Evolutionary conservation across 2,113 vertebrate genomes (phyloP).

Genomic region (Tiliqua scincoides): DNA sequence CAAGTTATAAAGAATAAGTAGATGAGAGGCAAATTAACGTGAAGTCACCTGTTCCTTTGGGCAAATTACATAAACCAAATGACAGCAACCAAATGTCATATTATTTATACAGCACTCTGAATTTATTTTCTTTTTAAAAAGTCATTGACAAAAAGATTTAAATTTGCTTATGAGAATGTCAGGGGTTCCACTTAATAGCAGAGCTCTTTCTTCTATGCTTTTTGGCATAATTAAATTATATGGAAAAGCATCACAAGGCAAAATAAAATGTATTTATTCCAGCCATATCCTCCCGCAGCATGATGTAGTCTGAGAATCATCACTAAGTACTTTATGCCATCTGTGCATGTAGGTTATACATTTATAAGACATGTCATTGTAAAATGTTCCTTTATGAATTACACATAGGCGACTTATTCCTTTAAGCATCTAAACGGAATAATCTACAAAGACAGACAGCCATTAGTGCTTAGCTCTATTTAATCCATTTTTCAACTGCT

Average conservation of each 20-base stretch:
- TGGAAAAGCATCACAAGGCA: constrained; percentile 75
- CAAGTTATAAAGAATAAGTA: constrained; percentile 63
- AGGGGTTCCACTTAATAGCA: constrained; percentile 59
- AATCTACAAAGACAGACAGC: constrained; percentile 49
- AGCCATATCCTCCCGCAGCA: constrained; percentile 74
- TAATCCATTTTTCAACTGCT: constrained; percentile 16
- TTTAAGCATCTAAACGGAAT: constrained; percentile 51
- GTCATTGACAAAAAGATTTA: constrained; percentile 52
- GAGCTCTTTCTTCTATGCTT: constrained; percentile 44
- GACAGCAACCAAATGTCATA: constrained; percentile 64
- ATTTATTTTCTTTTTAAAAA: constrained; percentile 60
- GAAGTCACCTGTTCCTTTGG: constrained; percentile 68
- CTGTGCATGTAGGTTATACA: constrained; percentile 69
- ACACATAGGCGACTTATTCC: constrained; percentile 53
- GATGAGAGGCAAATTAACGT: constrained; percentile 63
- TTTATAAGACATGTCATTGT: constrained; percentile 63
- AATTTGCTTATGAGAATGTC: constrained; percentile 55
- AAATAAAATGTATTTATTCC: constrained; percentile 79
- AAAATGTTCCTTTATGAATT: constrained; percentile 65
- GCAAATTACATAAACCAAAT: constrained; percentile 68
- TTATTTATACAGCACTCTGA: constrained; percentile 66
- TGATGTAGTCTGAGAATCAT: constrained; percentile 74
- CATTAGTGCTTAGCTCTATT: constrained; percentile 26
- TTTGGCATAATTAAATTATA: constrained; percentile 77
- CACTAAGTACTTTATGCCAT: constrained; percentile 77